Evolutionary conservation across 2,888 invertebrate genomes (phyloP), one percentile per base, ranked within the genome.

Genomic region (Trichacis sp.): DNA sequence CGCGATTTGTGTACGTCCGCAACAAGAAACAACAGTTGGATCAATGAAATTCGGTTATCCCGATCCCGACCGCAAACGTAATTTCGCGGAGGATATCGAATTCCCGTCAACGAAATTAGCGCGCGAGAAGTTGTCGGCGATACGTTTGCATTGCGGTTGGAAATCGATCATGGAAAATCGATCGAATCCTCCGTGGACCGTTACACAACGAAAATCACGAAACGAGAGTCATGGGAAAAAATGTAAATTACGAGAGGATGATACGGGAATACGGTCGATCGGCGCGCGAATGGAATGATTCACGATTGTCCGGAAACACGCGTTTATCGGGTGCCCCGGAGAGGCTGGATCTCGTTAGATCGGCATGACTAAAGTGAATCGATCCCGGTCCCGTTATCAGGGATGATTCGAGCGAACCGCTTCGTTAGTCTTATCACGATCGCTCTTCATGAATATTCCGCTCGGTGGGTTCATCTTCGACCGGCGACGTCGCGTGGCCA

Each of bases 371-470:
- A 50, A 52, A 54, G 60, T 47, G 49, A 67, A 63, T 67, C 60
- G 63, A 67, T 59, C 48, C 38, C 56, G 52, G 33, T 49, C 55
- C 60, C 54, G 67, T 57, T 67, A 67, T 67, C 60, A 60, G 50
- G 56, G 53, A 66, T 52, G 59, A 65, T 65, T 57, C 61, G 60
- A 11, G 53, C 65, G 56, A 56, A 61, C 54, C 50, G 56, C 59
- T 66, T 66, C 66, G 66, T 66, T 66, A 66, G 66, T 62, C 58
- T 67, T 67, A 67, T 67, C 66, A 57, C 60, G 60, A 63, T 67
- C 56, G 47, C 40, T 56, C 53, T 63, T 61, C 58, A 68, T 68
- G 64, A 68, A 68, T 68, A 68, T 64, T 68, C 61, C 48, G 45
- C 48, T 57, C 60, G 18, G 42, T 42, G 9, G 17, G 15, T 40